A percentile compares a stretch with the other conserved stretches of the same genome.
These are phyloP conservation scores for Planococcus citri DNA, from an alignment of 1,140 invertebrate genomes.

Conservation along the genomic window DNA sequence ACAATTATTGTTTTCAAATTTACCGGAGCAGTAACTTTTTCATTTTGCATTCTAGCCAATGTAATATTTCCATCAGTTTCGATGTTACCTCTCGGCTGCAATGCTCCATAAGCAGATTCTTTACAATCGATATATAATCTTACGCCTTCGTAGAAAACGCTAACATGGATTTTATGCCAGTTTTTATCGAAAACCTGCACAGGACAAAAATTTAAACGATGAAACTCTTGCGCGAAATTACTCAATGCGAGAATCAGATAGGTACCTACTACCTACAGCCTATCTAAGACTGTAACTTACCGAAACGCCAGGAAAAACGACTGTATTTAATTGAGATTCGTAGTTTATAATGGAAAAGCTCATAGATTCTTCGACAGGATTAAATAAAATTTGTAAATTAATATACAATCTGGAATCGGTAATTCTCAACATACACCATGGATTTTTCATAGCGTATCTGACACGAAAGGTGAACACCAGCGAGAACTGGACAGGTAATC, in stretches of 20 bases:
- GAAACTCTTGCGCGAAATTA: no score
- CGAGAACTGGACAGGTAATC: constrained; percentile 57
- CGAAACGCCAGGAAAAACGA: not conserved
- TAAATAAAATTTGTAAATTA: constrained; percentile 54
- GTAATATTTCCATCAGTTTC: constrained; percentile 53
- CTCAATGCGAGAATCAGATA: no score
- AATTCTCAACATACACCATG: constrained; percentile 59
- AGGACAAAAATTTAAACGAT: no score
- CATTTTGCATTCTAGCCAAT: constrained; percentile 45
- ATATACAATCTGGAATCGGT: constrained; percentile 43
- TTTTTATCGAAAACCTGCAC: constrained; percentile 56
- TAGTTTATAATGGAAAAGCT: constrained; percentile 49
- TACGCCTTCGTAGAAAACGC: constrained; percentile 50
- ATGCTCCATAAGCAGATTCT: constrained; percentile 34
- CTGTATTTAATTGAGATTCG: constrained; percentile 44
- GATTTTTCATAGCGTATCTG: constrained; percentile 41
- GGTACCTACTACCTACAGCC: no score
- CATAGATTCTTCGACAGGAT: constrained; percentile 46
- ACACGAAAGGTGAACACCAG: constrained; percentile 52
- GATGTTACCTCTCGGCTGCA: constrained; percentile 44
- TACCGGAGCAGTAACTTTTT: constrained; percentile 48
- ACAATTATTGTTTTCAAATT: constrained; percentile 27
- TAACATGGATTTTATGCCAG: constrained; percentile 72
- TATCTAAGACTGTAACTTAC: not conserved
- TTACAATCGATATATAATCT: constrained; percentile 59